Base-by-base conservation (phyloP, 2,113 vertebrate genomes). In the Dermatemys mawii region DNA sequence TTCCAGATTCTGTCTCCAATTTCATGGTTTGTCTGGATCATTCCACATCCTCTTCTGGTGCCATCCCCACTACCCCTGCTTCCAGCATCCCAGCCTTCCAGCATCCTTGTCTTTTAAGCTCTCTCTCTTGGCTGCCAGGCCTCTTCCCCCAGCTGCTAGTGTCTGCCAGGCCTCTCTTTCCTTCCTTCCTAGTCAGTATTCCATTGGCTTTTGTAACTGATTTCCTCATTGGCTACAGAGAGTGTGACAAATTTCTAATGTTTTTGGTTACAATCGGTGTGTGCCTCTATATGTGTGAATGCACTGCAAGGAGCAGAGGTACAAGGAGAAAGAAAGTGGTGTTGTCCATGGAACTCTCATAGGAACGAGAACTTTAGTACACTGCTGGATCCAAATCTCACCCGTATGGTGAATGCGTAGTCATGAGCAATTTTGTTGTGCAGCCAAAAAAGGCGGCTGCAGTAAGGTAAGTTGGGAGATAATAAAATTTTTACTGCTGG, bases 401-500 rank as follows among this genome's bases (percentile, higher is more conserved):
- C 84, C 92, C 13, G 14, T 93, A 46, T 84, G 83, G 93, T 95
- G 92, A n/a, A 48, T 60, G 76, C 90, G 88, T 80, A 96, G 96
- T 94, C 88, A 57, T 26, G 94, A 94, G 94, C 78, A 48, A 75
- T 93, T 81, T 0, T 88, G 94, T 87, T 97, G 83, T 21, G 48
- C 87, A 92, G 96, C 96, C 95, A 95, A 54, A 97, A 96, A 97
- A 93, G 93, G 91, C 81, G 90, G 93, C 95, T 95, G 83, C 93
- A 29, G 32, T 83, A 95, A 98, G 95, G 96, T 97, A 96, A 97
- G 96, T 97, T 93, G 90, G 93, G 93, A 98, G 97, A 97, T 98
- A 98, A 97, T 98, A 95, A 94, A 94, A 97, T 98, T 97, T 97
- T 98, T 97, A 97, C 97, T 96, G 92, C 96, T 98, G 96, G 97